phyloP scores from a whole-genome alignment of 1,140 invertebrate genomes.

The Lepidurus arcticus region DNA sequence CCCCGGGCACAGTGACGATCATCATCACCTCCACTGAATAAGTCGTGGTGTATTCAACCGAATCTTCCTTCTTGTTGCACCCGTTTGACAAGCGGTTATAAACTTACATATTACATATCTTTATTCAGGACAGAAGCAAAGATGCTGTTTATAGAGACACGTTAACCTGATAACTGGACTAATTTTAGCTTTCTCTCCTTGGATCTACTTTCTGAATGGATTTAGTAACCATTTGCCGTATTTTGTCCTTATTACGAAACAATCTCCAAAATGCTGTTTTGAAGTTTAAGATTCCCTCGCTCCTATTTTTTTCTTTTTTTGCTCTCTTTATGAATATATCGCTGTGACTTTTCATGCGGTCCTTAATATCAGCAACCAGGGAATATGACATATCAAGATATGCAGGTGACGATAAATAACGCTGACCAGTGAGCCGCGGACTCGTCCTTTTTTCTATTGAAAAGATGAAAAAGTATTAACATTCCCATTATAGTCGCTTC shows the following conservation, averaged over 20 bases:
- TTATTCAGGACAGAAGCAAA: not conserved
- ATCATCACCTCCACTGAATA: not conserved
- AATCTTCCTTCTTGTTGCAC: not conserved
- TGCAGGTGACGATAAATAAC: not conserved
- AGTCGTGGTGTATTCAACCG: not conserved
- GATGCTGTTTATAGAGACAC: not conserved
- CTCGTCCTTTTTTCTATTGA: not conserved
- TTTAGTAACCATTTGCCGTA: not conserved
- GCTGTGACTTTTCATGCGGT: slow-evolving; percentile 17
- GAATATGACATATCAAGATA: slow-evolving; percentile 19
- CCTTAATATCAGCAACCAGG: slow-evolving; percentile 21
- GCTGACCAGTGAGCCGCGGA: slow-evolving; percentile 16
- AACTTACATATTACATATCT: slow-evolving; percentile 12
- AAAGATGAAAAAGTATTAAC: slow-evolving; percentile 16
- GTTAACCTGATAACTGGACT: not conserved
- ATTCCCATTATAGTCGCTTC: slow-evolving; percentile 6
- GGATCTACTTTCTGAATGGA: not conserved
- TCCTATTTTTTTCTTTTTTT: not conserved
- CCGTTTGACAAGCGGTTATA: not conserved
- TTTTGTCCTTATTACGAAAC: not conserved
- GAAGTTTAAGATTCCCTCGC: not conserved
- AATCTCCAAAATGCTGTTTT: not conserved
- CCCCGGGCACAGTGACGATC: not conserved
- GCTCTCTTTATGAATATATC: slow-evolving; percentile 19
- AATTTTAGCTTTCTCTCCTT: not conserved